Base-by-base conservation (phyloP, 2,888 invertebrate genomes). In the Agonopterix alstromeriana region DNA sequence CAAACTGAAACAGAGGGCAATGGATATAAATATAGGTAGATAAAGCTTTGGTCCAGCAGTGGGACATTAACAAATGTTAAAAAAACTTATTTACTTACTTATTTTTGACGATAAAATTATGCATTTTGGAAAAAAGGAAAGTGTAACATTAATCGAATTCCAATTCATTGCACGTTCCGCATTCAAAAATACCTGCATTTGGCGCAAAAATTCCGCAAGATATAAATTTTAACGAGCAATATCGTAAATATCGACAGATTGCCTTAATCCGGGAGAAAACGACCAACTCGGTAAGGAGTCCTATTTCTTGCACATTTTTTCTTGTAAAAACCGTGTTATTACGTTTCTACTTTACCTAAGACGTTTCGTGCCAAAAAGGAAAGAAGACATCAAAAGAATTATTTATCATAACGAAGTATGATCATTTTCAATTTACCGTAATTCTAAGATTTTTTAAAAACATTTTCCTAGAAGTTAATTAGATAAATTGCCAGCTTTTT, bases 171-270 rank as follows among this genome's bases (percentile, higher is more conserved):
- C n/a, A 43, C 45, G 10, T 17, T 17, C 10, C 9, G 27, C 27
- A 5, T 27, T 27, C 27, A 27, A 27, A 27, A 5, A 27, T 36
- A 36, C 45, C 36, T 46, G 10, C 27, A n/a, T 45, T 48, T 27
- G 35, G 41, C 48, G 14, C 38, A 41, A 44, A 44, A 17, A 49
- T 46, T 43, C 36, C 45, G 17, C 40, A 53, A 58, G 55, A 57
- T 59, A 61, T 67, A 68, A 65, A 68, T 65, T 67, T 65, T 65
- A 67, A 70, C 64, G 65, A 66, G 61, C 55, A 42, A 11, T 11
- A 45, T 50, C 58, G 65, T 66, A 67, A 71, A 70, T 70, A 67
- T 63, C 58, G 57, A 55, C 53, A 59, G 58, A 64, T 61, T 61
- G 60, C 57, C 53, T 54, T 63, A 67, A 65, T 65, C 56, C 59